These are phyloP conservation scores for Plebejus argus DNA, from an alignment of 2,888 invertebrate genomes.

Conservation along the genomic window DNA sequence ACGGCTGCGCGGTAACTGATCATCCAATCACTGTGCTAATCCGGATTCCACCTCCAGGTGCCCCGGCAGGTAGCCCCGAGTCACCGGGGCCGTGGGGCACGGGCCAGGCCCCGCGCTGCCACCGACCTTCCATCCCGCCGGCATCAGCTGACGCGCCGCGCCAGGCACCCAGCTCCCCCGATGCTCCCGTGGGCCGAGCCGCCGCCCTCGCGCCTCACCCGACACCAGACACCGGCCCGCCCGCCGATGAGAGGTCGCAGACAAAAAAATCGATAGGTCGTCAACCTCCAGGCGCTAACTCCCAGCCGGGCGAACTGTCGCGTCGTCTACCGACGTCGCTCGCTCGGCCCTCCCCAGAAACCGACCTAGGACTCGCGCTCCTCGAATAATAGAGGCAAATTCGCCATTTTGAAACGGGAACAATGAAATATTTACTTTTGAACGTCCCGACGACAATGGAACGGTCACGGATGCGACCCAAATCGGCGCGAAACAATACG, in stretches of 20 bases:
- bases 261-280: slow-evolving; percentile 81
- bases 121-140: slow-evolving; percentile 61
- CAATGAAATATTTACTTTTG: slow-evolving; percentile 79
- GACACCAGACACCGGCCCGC: slow-evolving; percentile 62
- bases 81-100: slow-evolving; percentile 45
- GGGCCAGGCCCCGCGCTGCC: slow-evolving; percentile 50
- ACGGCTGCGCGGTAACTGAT: slow-evolving; percentile 31
- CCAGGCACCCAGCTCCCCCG: slow-evolving; percentile 44
- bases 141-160: slow-evolving; percentile 51
- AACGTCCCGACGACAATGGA: slow-evolving; percentile 59
- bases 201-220: slow-evolving; percentile 44
- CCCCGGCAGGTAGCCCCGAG: slow-evolving; percentile 21
- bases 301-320: slow-evolving; percentile 63
- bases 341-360: slow-evolving; percentile 45
- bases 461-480: slow-evolving; percentile 54
- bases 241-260: slow-evolving; percentile 73
- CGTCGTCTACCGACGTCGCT: slow-evolving; percentile 52
- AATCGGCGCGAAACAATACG: slow-evolving; percentile 54
- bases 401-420: slow-evolving; percentile 81
- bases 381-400: slow-evolving; percentile 58
- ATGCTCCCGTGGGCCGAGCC: slow-evolving; percentile 42
- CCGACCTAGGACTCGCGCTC: slow-evolving; percentile 48
- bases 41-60: slow-evolving; percentile 10
- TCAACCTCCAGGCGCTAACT: slow-evolving; percentile 71
- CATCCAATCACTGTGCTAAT: slow-evolving; percentile 29